Conservation (phyloP, 1,140 invertebrate genomes). For the Drosophila leontia region DNA sequence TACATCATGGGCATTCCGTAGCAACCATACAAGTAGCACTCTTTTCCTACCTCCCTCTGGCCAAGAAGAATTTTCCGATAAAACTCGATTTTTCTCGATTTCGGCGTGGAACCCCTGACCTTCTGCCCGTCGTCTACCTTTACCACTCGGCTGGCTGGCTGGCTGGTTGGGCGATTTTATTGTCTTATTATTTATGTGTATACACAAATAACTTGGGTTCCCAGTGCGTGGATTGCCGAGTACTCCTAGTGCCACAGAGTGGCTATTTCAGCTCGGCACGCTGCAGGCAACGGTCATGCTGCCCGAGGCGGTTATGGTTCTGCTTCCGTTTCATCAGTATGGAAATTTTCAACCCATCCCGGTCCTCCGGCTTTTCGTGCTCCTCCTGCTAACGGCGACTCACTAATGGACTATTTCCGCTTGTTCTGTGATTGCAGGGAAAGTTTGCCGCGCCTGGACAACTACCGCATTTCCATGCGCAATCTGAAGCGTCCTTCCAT, state of each 20-base stretch:
- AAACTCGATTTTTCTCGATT: slow-evolving; percentile 47
- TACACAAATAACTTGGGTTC: slow-evolving; percentile 43
- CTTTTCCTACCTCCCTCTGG: slow-evolving; percentile 3
- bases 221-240: slow-evolving; percentile 32
- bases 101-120: slow-evolving; percentile 42
- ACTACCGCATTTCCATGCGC: slow-evolving; percentile 93
- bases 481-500: slow-evolving; percentile 90
- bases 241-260: slow-evolving; percentile 34
- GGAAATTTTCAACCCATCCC: slow-evolving; percentile 8
- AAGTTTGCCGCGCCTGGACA: slow-evolving; percentile 92
- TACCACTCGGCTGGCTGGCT: slow-evolving; percentile 36
- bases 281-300: slow-evolving; percentile 69
- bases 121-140: slow-evolving; percentile 55
- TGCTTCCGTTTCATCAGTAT: slow-evolving; percentile 71
- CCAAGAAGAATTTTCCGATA: slow-evolving; percentile 38
- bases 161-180: slow-evolving; percentile 30
- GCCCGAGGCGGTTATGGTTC: slow-evolving; percentile 63
- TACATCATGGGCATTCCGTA: slow-evolving; percentile 53
- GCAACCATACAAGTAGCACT: slow-evolving; percentile 4
- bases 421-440: slow-evolving; percentile 68
- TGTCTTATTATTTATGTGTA: slow-evolving; percentile 54
- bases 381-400: not conserved
- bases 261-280: slow-evolving; percentile 60
- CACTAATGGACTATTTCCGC: slow-evolving; percentile 21
- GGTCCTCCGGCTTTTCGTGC: not conserved